Evolutionary conservation across 2,888 invertebrate genomes (phyloP), one percentile per base, ranked within the genome.

Genomic region (Zygaena filipendulae): DNA sequence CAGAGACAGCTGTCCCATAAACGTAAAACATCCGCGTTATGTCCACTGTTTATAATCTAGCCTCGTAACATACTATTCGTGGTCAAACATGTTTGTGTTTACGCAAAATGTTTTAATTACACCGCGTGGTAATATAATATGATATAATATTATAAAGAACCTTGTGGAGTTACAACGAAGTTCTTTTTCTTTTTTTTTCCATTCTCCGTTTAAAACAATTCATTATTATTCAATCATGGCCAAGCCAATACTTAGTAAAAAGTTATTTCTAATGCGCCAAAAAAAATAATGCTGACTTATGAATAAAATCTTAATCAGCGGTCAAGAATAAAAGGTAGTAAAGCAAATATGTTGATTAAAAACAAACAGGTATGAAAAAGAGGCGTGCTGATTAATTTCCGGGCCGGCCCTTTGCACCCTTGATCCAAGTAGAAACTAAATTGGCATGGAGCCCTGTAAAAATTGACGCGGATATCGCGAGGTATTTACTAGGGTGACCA

Each of bases 241-340:
- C n/a, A n/a, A n/a, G n/a, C n/a, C n/a, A n/a, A n/a, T n/a, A n/a
- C n/a, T n/a, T n/a, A n/a, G n/a, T n/a, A n/a, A n/a, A n/a, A n/a
- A n/a, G n/a, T n/a, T n/a, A n/a, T n/a, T n/a, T n/a, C n/a, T n/a
- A n/a, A n/a, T n/a, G n/a, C n/a, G n/a, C n/a, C n/a, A n/a, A n/a
- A n/a, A n/a, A n/a, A n/a, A n/a, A n/a, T n/a, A n/a, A 2, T 25
- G n/a, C 7, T 16, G 7, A 16, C 16, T 16, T 62, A 77, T 77
- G 74, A 74, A 79, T 79, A 79, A 77, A 75, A 77, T 71, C 77
- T 79, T 68, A 77, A 75, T 79, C 54, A 79, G 67, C 71, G 68
- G 68, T 42, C 40, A 48, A 43, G 39, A 39, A 52, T 47, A 56
- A 68, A 63, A 43, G 46, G 41, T 44, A 45, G 47, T 52, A 59